Evolutionary conservation across 2,797 vertebrate genomes (phyloP).

Genomic region (Chelon auratus): DNA sequence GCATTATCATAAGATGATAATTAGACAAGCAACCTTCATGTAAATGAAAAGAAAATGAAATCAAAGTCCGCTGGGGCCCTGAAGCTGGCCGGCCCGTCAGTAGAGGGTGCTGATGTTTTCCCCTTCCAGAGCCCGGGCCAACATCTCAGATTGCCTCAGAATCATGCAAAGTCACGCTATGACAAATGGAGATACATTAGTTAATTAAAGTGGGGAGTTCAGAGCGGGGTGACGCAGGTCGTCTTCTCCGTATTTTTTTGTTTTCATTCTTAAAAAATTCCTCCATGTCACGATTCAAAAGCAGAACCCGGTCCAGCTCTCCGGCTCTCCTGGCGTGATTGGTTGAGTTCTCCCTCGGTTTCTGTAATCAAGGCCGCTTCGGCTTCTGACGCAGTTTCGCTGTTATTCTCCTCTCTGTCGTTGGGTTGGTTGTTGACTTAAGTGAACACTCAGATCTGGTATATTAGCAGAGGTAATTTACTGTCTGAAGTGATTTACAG

Average conservation of each 20-base stretch:
- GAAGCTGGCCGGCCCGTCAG: conserved; percentile 81
- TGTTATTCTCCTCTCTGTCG: conserved; percentile 63
- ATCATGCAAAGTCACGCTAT: conserved; percentile 88
- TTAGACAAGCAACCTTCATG: conserved; percentile 61
- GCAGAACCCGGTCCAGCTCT: conserved; percentile 64
- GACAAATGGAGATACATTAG: conserved; percentile 89
- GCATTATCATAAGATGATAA: conserved; percentile 61
- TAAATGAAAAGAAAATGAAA: conserved; percentile 63
- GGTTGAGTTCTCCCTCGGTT: conserved; percentile 71
- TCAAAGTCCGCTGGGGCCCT: conserved; percentile 51
- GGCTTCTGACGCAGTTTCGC: conserved; percentile 65
- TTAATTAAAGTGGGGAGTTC: conserved; percentile 89
- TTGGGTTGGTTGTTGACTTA: conserved; percentile 77
- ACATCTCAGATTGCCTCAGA: conserved; percentile 88
- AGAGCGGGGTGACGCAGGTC: conserved; percentile 83
- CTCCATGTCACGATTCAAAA: conserved; percentile 69
- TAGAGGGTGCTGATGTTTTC: conserved; percentile 94
- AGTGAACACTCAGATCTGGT: conserved; percentile 63
- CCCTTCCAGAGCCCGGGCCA: conserved; percentile 76
- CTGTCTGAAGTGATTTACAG: conserved; percentile 68
- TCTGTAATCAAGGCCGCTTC: conserved; percentile 75
- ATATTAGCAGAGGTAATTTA: conserved; percentile 68
- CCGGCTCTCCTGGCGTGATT: conserved; percentile 71
- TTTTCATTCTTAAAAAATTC: conserved; percentile 76
- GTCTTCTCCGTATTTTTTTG: conserved; percentile 61